Percentiles rank a stretch among this genome's conserved stretches.
Conservation (phyloP, 1,140 invertebrate species). For the Papilio dardanus region DNA sequence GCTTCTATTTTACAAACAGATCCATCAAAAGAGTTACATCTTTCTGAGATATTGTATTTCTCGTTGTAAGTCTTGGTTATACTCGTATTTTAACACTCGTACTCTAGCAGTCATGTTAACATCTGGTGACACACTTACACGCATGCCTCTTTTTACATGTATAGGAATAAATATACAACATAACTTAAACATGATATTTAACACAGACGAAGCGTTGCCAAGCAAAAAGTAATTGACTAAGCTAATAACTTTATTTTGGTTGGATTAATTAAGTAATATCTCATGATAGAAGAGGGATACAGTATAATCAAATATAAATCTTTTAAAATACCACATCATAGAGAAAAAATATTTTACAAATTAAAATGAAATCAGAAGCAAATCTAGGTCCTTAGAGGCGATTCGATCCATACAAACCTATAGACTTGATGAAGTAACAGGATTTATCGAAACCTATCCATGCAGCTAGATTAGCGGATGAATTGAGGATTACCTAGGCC, state of each 20-base stretch:
- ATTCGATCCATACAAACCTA: not conserved
- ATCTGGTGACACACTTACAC: not conserved
- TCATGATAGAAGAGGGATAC: no score
- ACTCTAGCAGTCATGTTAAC: not conserved
- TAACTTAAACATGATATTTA: not conserved
- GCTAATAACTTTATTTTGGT: no score
- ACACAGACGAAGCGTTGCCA: not conserved
- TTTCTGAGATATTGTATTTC: no score
- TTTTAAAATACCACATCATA: not conserved
- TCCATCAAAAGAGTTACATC: no score
- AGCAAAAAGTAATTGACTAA: no score
- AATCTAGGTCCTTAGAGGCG: not conserved
- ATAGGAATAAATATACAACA: not conserved
- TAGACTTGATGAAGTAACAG: conserved; percentile 18
- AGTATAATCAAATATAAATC: no score
- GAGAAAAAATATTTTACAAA: not conserved
- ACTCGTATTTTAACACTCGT: no score
- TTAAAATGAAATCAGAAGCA: not conserved
- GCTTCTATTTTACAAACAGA: not conserved
- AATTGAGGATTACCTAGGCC: conserved; percentile 13
- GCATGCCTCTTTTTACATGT: not conserved
- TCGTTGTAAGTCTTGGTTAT: no score
- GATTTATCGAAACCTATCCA: conserved; percentile 19
- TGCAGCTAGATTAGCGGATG: conserved; percentile 25
- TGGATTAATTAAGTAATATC: no score